phyloP scores from a whole-genome alignment of 2,797 vertebrate species.

The Catamblyrhynchus diadema region DNA sequence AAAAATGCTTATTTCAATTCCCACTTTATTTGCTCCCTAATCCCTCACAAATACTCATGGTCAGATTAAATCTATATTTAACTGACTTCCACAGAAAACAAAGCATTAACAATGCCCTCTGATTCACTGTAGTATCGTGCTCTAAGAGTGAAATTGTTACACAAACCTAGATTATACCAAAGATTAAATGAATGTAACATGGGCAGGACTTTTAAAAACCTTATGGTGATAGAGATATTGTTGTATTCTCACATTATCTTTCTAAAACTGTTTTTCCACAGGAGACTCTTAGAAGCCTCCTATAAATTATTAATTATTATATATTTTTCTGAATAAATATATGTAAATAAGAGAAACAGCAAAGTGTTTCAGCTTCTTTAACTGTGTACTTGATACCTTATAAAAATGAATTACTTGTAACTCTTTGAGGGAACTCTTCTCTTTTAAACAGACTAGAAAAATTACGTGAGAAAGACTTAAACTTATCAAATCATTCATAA shows the following conservation, averaged over 20 bases:
- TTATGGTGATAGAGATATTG: neutral
- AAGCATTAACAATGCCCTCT: neutral
- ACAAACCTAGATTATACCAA: neutral
- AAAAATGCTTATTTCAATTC: neutral
- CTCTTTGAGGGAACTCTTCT: neutral
- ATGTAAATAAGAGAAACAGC: neutral
- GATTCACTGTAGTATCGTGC: neutral
- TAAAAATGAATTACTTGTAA: neutral
- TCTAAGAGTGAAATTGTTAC: neutral
- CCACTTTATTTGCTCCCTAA: neutral
- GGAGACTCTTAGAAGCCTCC: neutral
- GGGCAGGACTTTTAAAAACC: neutral
- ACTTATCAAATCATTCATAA: neutral
- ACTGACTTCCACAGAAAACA: neutral
- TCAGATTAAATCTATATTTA: neutral
- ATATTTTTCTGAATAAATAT: neutral
- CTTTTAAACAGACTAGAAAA: neutral
- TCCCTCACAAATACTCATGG: neutral
- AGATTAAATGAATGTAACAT: neutral
- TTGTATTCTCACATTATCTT: neutral
- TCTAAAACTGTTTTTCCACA: neutral
- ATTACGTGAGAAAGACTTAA: neutral
- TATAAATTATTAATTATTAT: neutral
- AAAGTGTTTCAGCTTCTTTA: neutral
- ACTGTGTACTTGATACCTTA: neutral